A percentile compares a stretch with the other conserved stretches of the same genome.
phyloP scores from a whole-genome alignment of 2,797 vertebrate species.

The Amblyopsis hoosieri region DNA sequence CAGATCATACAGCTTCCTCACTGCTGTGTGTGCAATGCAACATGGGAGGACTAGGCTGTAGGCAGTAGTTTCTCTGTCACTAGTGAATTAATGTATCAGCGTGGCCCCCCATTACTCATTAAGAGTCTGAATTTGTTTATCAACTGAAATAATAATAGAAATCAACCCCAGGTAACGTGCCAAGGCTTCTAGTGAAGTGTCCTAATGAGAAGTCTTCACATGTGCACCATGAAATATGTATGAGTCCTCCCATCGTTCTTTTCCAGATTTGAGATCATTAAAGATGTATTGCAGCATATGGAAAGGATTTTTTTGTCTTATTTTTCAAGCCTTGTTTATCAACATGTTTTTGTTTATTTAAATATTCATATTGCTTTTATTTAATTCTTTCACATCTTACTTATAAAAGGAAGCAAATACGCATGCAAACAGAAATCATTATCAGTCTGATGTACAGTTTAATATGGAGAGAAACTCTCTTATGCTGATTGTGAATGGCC shows the following conservation, averaged over 20 bases:
- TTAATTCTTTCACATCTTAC: constrained; percentile 88
- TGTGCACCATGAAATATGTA: constrained; percentile 87
- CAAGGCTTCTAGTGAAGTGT: constrained; percentile 70
- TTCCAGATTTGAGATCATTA: constrained; percentile 87
- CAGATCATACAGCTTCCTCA: neutral
- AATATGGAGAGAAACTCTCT: constrained; percentile 75
- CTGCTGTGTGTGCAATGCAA: constrained; percentile 5
- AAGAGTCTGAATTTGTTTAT: constrained; percentile 79
- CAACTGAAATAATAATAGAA: constrained; percentile 79
- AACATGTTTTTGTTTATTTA: constrained; percentile 88
- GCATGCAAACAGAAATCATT: constrained; percentile 82
- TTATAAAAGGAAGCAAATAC: constrained; percentile 84
- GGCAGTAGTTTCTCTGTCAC: constrained; percentile 27
- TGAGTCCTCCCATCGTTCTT: constrained; percentile 84
- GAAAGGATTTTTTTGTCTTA: constrained; percentile 83
- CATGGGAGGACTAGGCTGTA: no score
- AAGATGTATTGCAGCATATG: constrained; percentile 88
- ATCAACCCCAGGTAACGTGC: constrained; percentile 82
- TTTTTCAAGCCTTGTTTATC: constrained; percentile 88
- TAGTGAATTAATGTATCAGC: constrained; percentile 48
- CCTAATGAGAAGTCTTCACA: constrained; percentile 83
- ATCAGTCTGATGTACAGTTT: constrained; percentile 82
- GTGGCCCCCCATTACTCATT: constrained; percentile 72
- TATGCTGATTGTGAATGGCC: constrained; percentile 81
- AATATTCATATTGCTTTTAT: constrained; percentile 87